Conservation (phyloP, 2,113 vertebrate genomes). For the Otus sunia region DNA sequence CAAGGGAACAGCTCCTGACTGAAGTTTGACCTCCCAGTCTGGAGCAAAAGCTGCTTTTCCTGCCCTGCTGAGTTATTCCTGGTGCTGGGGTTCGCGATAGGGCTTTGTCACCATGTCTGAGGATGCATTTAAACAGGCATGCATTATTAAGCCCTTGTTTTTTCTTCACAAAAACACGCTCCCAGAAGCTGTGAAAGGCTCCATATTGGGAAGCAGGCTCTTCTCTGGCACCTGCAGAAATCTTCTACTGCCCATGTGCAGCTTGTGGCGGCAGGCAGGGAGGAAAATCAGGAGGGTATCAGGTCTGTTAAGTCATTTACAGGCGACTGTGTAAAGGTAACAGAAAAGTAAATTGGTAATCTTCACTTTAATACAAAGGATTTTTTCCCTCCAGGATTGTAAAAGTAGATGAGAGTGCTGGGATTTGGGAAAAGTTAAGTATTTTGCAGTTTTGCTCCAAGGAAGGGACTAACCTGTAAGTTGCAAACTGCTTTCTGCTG, state of each 20-base stretch:
- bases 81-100: background rate
- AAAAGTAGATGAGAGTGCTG: background rate
- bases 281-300: background rate
- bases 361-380: background rate
- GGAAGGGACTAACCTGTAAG: background rate
- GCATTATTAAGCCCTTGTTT: background rate
- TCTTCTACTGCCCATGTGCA: rapidly evolving
- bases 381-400: background rate
- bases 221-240: background rate
- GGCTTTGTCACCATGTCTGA: background rate
- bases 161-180: background rate
- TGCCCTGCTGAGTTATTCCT: background rate
- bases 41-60: background rate
- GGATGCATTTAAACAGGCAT: background rate
- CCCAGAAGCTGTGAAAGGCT: background rate
- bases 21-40: background rate
- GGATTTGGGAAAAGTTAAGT: background rate
- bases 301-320: background rate
- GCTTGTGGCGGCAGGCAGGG: background rate
- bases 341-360: background rate
- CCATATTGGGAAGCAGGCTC: background rate
- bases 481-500: background rate
- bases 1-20: background rate
- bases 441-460: background rate
- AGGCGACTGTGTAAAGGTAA: background rate